Percentiles rank a stretch among this genome's conserved stretches.
Evolutionary conservation across 92 coral and sea anemone genomes (phyloP).

Genomic region (Chrysogorgia sp.): DNA sequence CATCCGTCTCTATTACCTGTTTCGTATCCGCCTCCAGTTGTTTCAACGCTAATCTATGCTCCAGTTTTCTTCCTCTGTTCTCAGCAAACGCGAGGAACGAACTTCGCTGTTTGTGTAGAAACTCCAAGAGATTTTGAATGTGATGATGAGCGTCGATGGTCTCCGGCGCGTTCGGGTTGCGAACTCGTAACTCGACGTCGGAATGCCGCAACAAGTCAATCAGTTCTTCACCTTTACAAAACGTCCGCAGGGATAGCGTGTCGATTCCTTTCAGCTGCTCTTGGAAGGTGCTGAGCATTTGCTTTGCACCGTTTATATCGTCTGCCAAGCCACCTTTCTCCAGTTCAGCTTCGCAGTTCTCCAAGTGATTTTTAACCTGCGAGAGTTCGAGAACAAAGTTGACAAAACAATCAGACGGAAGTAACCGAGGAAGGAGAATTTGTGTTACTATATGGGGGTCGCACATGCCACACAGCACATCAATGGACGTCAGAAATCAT

Average conservation of each 20-base stretch:
- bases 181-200: constrained; percentile 92
- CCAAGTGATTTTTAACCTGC: constrained; percentile 85
- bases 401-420: too few relatives aligned
- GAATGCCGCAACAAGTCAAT: constrained; percentile 91
- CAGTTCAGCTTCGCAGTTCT: constrained; percentile 87
- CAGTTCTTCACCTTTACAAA: constrained; percentile 98
- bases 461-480: too few relatives aligned
- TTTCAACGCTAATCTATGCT: constrained; percentile 80
- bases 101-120: constrained; percentile 89
- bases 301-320: constrained; percentile 86
- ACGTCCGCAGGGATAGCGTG: constrained; percentile 87
- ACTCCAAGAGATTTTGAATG: constrained; percentile 90
- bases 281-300: constrained; percentile 84
- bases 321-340: constrained; percentile 85
- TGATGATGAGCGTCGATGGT: constrained; percentile 99
- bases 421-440: too few relatives aligned
- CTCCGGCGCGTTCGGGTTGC: constrained; percentile 84
- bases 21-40: constrained; percentile 97
- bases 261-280: constrained; percentile 89
- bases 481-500: too few relatives aligned
- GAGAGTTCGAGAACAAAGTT: neutral
- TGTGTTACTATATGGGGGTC: too few relatives aligned
- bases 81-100: constrained; percentile 91
- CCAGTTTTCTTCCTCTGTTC: constrained; percentile 82
- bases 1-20: too few relatives aligned